Conservation (phyloP, 2,888 invertebrate genomes). For the Chymomyza fuscimana region DNA sequence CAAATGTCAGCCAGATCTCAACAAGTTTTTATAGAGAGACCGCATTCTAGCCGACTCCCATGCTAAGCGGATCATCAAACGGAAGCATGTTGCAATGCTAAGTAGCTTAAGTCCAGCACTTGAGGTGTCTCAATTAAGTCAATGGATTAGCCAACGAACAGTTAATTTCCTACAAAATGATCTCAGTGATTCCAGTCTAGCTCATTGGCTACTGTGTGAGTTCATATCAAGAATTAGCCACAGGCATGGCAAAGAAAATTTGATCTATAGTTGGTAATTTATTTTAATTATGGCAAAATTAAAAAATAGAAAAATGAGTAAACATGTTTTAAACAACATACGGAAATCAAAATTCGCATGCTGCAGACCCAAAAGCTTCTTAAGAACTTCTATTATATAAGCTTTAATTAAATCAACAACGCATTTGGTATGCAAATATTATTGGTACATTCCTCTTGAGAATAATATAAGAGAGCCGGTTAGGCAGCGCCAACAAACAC, state of each 20-base stretch:
- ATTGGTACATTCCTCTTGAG: not conserved
- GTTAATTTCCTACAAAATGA: conserved; percentile 56
- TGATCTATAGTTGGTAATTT: conserved; percentile 45
- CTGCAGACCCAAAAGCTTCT: conserved; percentile 22
- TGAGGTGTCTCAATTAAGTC: conserved; percentile 57
- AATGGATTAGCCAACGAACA: conserved; percentile 43
- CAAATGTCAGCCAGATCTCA: conserved; percentile 51
- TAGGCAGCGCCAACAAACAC: conserved; percentile 17
- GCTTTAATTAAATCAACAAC: conserved; percentile 68
- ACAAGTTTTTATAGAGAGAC: conserved; percentile 4
- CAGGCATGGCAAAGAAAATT: conserved; percentile 26
- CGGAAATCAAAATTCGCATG: conserved; percentile 57
- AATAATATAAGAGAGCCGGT: conserved; percentile 11
- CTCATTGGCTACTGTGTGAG: conserved; percentile 48
- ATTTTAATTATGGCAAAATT: conserved; percentile 55
- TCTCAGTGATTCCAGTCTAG: conserved; percentile 34
- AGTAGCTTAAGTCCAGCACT: conserved; percentile 13
- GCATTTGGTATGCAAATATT: conserved; percentile 45
- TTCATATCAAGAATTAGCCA: conserved; percentile 39
- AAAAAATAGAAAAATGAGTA: not conserved
- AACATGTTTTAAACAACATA: conserved; percentile 16
- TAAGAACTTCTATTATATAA: conserved; percentile 47
- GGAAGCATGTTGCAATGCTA: conserved; percentile 50
- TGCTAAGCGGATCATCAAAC: conserved; percentile 60
- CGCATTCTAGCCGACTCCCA: conserved; percentile 23